Conservation (phyloP, 2,888 invertebrate species). For the Sphinx pinastri region DNA sequence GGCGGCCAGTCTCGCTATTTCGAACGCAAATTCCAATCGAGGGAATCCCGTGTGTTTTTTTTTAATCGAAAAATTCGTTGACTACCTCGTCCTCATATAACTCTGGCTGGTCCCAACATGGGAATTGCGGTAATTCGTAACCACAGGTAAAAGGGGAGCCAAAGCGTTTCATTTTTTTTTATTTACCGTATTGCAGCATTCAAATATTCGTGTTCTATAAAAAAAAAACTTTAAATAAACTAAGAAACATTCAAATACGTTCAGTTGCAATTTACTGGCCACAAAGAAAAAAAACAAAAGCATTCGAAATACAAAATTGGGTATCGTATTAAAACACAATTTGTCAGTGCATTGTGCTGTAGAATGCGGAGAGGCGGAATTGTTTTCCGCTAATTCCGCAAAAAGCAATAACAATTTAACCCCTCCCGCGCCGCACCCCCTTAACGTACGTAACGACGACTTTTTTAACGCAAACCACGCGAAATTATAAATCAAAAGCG, state of each 20-base stretch:
- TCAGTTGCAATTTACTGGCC: neutral
- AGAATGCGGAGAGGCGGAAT: conserved; percentile 36
- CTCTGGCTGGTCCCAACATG: too few species aligned
- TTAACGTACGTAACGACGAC: neutral
- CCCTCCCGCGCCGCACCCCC: neutral
- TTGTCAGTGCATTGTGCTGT: conserved; percentile 17
- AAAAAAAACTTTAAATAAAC: neutral
- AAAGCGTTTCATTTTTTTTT: too few species aligned
- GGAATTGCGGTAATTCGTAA: too few species aligned
- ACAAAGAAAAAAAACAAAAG: conserved; percentile 33
- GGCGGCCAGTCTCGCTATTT: too few species aligned
- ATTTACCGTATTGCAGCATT: too few species aligned
- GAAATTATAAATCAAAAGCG: conserved; percentile 41
- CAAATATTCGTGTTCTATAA: too few species aligned
- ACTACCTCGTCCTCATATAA: too few species aligned
- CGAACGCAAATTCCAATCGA: too few species aligned
- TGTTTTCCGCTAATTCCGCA: conserved; percentile 48
- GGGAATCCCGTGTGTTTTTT: too few species aligned
- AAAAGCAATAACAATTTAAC: conserved; percentile 51
- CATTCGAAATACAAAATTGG: conserved; percentile 1
- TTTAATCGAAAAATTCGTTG: too few species aligned
- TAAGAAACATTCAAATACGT: neutral
- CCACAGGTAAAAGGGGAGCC: too few species aligned
- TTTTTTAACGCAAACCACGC: conserved; percentile 38
- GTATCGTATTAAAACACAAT: conserved; percentile 3